phyloP scores from a whole-genome alignment of 2,888 invertebrate species.

The Microdon myrmicae region DNA sequence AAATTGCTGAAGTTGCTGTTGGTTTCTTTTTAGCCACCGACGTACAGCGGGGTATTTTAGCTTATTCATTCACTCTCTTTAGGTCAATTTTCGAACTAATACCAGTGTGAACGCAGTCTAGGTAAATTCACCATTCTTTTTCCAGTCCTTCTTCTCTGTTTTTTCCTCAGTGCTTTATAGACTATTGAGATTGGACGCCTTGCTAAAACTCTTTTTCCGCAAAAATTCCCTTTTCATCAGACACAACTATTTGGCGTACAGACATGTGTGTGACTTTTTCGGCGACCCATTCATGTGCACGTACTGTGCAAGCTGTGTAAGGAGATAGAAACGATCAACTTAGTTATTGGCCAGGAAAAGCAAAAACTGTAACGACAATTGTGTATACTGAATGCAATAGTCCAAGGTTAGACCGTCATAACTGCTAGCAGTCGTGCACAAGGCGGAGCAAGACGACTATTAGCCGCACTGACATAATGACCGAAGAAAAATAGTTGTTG shows the following conservation, averaged over 20 bases:
- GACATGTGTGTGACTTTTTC: slow-evolving; percentile 18
- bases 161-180: slow-evolving; percentile 19
- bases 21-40: slow-evolving; percentile 29
- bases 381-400: slow-evolving; percentile 40
- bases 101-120: slow-evolving; percentile 47
- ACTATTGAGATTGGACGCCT: slow-evolving; percentile 20
- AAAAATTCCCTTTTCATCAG: slow-evolving; percentile 30
- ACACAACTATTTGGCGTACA: slow-evolving; percentile 3
- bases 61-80: slow-evolving; percentile 46
- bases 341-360: slow-evolving; percentile 32
- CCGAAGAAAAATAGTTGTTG: slow-evolving; percentile 25
- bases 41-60: too few species aligned
- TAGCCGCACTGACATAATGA: slow-evolving; percentile 42
- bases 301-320: slow-evolving; percentile 1
- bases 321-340: not conserved
- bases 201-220: slow-evolving; percentile 15
- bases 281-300: slow-evolving; percentile 41
- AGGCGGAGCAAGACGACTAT: not conserved
- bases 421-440: slow-evolving; percentile 15
- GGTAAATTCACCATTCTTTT: slow-evolving; percentile 21
- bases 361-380: slow-evolving; percentile 20
- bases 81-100: slow-evolving; percentile 43
- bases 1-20: slow-evolving; percentile 32
- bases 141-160: slow-evolving; percentile 19
- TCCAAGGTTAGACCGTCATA: slow-evolving; percentile 51